Conservation (phyloP, 1,140 invertebrate genomes). For the Macrotrachela quadricornifera region DNA sequence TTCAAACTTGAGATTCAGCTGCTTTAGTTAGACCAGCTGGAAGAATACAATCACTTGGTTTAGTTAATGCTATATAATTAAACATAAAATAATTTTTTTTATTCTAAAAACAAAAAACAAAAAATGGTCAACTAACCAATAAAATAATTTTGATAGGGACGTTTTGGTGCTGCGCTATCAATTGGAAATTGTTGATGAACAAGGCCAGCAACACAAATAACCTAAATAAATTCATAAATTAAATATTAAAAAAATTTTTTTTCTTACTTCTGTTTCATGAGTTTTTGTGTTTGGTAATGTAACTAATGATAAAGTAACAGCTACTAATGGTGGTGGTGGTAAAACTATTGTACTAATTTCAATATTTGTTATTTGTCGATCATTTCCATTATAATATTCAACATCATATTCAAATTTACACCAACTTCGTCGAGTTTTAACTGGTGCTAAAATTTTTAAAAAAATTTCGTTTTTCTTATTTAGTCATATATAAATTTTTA, state of each 20-base stretch:
- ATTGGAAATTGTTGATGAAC: conserved; percentile 39
- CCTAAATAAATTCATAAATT: conserved; percentile 39
- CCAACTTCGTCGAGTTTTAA: conserved; percentile 47
- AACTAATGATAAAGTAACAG: conserved; percentile 36
- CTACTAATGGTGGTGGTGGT: conserved; percentile 50
- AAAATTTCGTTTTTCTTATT: conserved; percentile 22
- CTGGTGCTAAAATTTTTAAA: conserved; percentile 17
- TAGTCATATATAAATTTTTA: conserved; percentile 8
- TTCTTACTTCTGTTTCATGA: conserved; percentile 4
- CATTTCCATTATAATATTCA: conserved; percentile 21
- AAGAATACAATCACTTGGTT: conserved; percentile 51
- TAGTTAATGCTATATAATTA: conserved; percentile 47
- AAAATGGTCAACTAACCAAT: conserved; percentile 41
- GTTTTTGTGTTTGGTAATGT: conserved; percentile 2
- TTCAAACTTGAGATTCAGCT: conserved; percentile 37
- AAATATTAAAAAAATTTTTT: background rate
- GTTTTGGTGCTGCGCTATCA: conserved; percentile 42
- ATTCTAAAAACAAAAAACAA: background rate
- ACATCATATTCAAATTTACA: conserved; percentile 48
- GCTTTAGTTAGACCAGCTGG: conserved; percentile 49
- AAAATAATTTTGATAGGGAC: conserved; percentile 59
- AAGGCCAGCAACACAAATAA: conserved; percentile 60
- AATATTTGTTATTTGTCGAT: conserved; percentile 22
- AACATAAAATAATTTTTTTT: background rate
- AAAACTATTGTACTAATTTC: conserved; percentile 11